Percentiles rank a stretch among this genome's conserved stretches.
Evolutionary conservation across 2,797 vertebrate species (phyloP).

Genomic region (Malacoctenus gilli): DNA sequence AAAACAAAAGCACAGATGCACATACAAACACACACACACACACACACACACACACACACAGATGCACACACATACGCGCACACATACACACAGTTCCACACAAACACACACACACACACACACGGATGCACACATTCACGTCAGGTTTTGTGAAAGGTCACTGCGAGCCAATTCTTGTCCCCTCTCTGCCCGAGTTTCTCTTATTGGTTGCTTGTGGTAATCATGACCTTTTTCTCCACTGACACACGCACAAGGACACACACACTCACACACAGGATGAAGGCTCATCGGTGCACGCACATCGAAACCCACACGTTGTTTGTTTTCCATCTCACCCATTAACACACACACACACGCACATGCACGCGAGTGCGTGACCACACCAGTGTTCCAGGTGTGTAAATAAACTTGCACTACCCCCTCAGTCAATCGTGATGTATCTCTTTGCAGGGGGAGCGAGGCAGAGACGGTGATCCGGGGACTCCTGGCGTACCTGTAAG

Average conservation of each 20-base stretch:
- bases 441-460: constrained; percentile 76
- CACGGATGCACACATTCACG: neutral
- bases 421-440: constrained; percentile 54
- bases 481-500: constrained; percentile 75
- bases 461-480: constrained; percentile 76
- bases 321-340: constrained; percentile 1
- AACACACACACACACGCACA: constrained; percentile 10
- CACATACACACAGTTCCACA: neutral
- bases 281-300: constrained; percentile 11
- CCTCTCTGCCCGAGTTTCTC: constrained; percentile 55
- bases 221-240: constrained; percentile 75
- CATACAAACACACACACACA: too few relatives aligned
- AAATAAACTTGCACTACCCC: constrained; percentile 19
- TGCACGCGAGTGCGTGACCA: constrained; percentile 23
- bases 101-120: neutral
- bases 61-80: too few relatives aligned
- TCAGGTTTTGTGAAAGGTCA: constrained; percentile 77
- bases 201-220: constrained; percentile 75
- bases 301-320: constrained; percentile 1
- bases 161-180: constrained; percentile 52
- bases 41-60: constrained; percentile 3
- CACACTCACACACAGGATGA: constrained; percentile 19
- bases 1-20: too few relatives aligned
- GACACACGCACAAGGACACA: constrained; percentile 18
- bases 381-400: neutral